A percentile compares a stretch with the other conserved stretches of the same genome.
Conservation (phyloP, 1,140 invertebrate species). For the Orchestia grillus region DNA sequence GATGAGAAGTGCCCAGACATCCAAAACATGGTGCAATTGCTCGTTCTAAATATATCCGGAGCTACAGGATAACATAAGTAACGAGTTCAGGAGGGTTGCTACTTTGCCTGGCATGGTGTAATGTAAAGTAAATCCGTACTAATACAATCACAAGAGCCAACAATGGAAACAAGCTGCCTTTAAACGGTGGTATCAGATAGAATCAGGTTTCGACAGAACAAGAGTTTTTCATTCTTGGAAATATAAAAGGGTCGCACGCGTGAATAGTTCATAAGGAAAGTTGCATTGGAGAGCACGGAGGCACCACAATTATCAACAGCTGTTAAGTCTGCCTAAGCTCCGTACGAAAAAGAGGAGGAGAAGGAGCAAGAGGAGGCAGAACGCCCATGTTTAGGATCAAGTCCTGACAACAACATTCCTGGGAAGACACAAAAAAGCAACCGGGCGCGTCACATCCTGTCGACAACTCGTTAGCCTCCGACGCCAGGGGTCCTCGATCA, state of each 20-base stretch:
- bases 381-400: background rate
- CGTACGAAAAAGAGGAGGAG: background rate
- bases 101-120: too few species aligned
- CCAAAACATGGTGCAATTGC: too few species aligned
- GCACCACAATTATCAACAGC: background rate
- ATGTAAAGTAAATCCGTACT: too few species aligned
- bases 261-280: background rate
- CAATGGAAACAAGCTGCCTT: too few species aligned
- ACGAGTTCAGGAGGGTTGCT: too few species aligned
- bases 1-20: too few species aligned
- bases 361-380: background rate
- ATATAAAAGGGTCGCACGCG: background rate
- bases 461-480: slow-evolving; percentile 23
- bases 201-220: background rate
- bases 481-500: slow-evolving; percentile 21
- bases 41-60: too few species aligned
- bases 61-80: too few species aligned
- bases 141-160: too few species aligned
- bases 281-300: background rate
- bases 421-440: slow-evolving; percentile 11
- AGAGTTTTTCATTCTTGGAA: background rate
- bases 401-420: slow-evolving; percentile 4
- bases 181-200: too few species aligned
- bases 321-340: background rate
- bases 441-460: slow-evolving; percentile 33